phyloP scores from a whole-genome alignment of 2,797 vertebrate genomes.

The Erethizon dorsatum region DNA sequence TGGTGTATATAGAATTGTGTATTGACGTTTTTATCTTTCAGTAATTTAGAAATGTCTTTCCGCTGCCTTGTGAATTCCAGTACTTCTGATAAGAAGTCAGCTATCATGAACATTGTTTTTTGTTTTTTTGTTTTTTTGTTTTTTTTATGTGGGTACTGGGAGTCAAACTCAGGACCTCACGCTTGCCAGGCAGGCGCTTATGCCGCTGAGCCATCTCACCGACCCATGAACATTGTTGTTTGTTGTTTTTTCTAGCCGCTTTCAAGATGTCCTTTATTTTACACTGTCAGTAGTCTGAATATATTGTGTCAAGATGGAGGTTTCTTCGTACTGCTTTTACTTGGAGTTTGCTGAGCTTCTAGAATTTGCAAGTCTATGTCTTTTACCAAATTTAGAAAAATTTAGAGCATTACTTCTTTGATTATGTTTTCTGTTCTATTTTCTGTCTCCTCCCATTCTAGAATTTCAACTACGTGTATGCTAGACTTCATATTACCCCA shows the following conservation, averaged over 20 bases:
- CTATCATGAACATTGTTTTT: background rate
- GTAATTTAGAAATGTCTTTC: background rate
- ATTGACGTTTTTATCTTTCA: background rate
- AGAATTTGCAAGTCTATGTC: background rate
- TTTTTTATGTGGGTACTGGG: too few species aligned
- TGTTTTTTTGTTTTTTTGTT: background rate
- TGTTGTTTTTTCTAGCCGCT: background rate
- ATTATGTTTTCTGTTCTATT: background rate
- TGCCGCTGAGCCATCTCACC: too few species aligned
- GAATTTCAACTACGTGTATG: background rate
- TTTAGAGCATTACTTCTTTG: background rate
- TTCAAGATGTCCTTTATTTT: background rate
- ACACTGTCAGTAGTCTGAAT: background rate
- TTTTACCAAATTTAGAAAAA: background rate
- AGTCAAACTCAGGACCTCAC: too few species aligned
- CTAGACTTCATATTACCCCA: background rate
- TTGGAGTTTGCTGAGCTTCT: background rate
- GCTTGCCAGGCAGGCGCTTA: too few species aligned
- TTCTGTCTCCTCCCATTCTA: background rate
- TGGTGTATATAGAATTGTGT: background rate
- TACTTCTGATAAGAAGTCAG: background rate
- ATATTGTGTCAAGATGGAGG: background rate
- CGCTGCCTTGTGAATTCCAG: background rate
- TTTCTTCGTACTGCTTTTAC: background rate
- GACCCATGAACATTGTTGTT: too few species aligned